phyloP scores from a whole-genome alignment of 2,797 vertebrate genomes.

The Avahi laniger region DNA sequence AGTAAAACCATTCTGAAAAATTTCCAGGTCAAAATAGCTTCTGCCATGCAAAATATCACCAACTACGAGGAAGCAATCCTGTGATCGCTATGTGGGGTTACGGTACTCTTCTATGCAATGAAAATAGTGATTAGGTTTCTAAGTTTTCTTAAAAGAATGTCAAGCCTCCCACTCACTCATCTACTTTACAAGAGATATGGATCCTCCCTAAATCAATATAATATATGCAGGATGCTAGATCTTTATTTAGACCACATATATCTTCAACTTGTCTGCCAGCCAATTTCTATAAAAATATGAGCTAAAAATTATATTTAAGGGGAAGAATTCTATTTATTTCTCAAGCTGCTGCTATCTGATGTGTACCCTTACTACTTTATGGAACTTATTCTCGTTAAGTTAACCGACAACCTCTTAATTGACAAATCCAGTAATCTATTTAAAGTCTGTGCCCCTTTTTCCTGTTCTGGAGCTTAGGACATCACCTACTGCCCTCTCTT shows the following conservation, averaged over 20 bases:
- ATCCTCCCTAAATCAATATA: constrained; percentile 42
- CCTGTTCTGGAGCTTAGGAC: neutral
- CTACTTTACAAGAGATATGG: constrained; percentile 14
- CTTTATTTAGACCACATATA: constrained; percentile 62
- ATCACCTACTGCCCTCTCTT: neutral
- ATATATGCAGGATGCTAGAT: constrained; percentile 49
- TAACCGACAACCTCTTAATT: neutral
- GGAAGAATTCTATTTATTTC: constrained; percentile 61
- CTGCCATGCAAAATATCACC: neutral
- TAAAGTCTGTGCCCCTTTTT: neutral
- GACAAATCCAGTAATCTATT: neutral
- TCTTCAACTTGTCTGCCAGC: constrained; percentile 54
- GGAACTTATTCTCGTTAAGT: neutral
- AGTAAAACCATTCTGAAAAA: neutral
- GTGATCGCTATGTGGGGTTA: neutral
- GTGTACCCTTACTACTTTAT: constrained; percentile 1
- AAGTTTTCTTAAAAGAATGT: constrained; percentile 41
- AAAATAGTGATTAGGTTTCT: neutral
- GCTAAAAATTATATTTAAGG: constrained; percentile 44
- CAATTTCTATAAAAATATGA: constrained; percentile 63
- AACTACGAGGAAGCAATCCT: neutral
- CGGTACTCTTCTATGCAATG: neutral
- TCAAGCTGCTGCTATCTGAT: constrained; percentile 46
- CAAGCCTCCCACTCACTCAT: neutral
- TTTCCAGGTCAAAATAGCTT: neutral